A percentile compares a stretch with the other conserved stretches of the same genome.
Evolutionary conservation across 2,888 invertebrate genomes (phyloP).

Genomic region (Coenonympha arcania): DNA sequence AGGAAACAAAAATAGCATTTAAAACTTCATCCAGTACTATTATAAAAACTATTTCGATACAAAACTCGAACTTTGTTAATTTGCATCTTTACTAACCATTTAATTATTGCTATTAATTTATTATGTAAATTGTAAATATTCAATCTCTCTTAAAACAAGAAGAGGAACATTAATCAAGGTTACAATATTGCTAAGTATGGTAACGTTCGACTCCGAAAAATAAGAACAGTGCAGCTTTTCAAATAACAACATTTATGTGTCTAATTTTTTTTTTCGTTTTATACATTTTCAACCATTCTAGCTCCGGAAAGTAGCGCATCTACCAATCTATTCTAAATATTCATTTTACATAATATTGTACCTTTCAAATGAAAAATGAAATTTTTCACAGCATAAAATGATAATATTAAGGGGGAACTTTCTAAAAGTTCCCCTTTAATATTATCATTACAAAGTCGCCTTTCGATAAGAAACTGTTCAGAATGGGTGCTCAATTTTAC

Average conservation of each 20-base stretch:
- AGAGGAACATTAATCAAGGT: slow-evolving; percentile 75
- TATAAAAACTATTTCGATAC: slow-evolving; percentile 73
- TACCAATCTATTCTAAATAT: slow-evolving; percentile 70
- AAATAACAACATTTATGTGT: slow-evolving; percentile 56
- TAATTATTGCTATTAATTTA: slow-evolving; percentile 69
- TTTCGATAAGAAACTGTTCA: slow-evolving; percentile 29
- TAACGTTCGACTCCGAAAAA: slow-evolving; percentile 66
- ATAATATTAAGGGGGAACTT: no score
- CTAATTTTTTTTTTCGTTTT: slow-evolving; percentile 35
- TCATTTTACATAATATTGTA: slow-evolving; percentile 51
- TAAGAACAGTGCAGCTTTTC: slow-evolving; percentile 72
- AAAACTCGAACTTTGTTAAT: slow-evolving; percentile 71
- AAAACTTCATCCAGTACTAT: slow-evolving; percentile 68
- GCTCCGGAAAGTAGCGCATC: slow-evolving; percentile 71
- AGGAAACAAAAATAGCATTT: slow-evolving; percentile 72
- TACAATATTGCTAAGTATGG: slow-evolving; percentile 70
- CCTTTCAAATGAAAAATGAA: slow-evolving; percentile 28
- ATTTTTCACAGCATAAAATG: slow-evolving; percentile 38
- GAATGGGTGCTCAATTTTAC: slow-evolving; percentile 40
- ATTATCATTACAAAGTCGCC: slow-evolving; percentile 38
- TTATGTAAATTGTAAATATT: slow-evolving; percentile 74
- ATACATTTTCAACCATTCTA: slow-evolving; percentile 48
- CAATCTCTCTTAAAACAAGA: slow-evolving; percentile 74
- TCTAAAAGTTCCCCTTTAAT: slow-evolving; percentile 46
- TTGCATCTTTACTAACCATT: slow-evolving; percentile 62